A percentile compares a stretch with the other conserved stretches of the same genome.
These are phyloP conservation scores for Gerris buenoi DNA, from an alignment of 1,140 invertebrate species.

Conservation along the genomic window DNA sequence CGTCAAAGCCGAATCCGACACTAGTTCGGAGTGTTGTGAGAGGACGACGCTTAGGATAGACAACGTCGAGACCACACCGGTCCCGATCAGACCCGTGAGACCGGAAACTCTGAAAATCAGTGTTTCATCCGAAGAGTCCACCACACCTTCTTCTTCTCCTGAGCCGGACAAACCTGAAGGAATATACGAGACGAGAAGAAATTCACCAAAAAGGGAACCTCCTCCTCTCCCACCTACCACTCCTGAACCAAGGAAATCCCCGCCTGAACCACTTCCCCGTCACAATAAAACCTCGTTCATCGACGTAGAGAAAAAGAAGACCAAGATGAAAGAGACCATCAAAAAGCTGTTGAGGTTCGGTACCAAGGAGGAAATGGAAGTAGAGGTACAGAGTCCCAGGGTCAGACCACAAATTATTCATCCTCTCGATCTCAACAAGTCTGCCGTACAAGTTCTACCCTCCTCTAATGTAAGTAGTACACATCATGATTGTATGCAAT, in stretches of 20 bases:
- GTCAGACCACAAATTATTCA: constrained; percentile 71
- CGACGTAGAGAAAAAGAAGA: constrained; percentile 46
- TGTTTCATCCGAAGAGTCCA: not conserved
- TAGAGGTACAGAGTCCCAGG: constrained; percentile 37
- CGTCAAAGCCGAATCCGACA: not conserved
- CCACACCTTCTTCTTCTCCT: not conserved
- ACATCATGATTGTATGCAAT: no score
- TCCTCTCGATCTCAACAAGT: constrained; percentile 66
- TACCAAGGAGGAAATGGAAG: constrained; percentile 25
- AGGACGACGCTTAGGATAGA: not conserved
- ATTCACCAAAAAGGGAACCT: constrained; percentile 31
- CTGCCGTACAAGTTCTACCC: constrained; percentile 57
- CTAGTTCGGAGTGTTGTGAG: not conserved
- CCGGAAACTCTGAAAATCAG: not conserved
- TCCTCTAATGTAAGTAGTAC: not conserved
- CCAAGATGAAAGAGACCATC: constrained; percentile 53
- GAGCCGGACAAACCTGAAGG: not conserved
- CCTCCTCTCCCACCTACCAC: constrained; percentile 43
- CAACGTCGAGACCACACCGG: not conserved
- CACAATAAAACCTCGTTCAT: not conserved
- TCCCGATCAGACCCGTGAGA: not conserved
- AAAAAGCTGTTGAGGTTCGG: constrained; percentile 60
- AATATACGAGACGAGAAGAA: not conserved
- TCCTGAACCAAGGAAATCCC: constrained; percentile 19
- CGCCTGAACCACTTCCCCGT: constrained; percentile 17